Evolutionary conservation across 30 jellyfish, hydroid and myxozoan species (phyloP).

Genomic region (Turritopsis dohrnii): DNA sequence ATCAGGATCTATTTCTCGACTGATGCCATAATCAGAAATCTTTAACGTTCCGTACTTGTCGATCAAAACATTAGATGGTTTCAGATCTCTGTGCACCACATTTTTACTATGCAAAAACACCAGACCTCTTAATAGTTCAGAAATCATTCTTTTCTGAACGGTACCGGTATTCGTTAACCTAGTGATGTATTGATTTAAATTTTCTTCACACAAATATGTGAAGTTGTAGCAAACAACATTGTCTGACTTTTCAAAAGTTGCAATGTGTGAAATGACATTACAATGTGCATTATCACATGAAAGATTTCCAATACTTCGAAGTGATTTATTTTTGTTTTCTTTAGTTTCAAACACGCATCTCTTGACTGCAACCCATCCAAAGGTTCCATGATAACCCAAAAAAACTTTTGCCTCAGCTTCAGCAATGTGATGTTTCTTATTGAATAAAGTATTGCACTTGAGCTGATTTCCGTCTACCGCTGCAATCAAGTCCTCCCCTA

Average conservation of each 20-base stretch:
- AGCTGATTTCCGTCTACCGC: neutral
- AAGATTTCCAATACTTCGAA: neutral
- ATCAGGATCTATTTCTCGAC: neutral
- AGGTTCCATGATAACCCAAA: neutral
- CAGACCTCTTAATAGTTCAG: neutral
- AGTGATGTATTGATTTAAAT: neutral
- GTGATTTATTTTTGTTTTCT: neutral
- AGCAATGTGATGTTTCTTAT: neutral
- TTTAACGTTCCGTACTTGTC: neutral
- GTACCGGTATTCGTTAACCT: neutral
- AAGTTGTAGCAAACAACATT: neutral
- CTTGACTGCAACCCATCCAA: neutral
- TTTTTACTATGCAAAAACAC: neutral
- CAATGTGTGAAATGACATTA: neutral
- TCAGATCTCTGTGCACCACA: neutral
- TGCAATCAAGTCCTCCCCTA: neutral
- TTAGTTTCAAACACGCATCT: neutral
- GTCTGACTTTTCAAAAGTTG: neutral
- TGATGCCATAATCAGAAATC: neutral
- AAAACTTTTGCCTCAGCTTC: neutral
- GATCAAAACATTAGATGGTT: neutral
- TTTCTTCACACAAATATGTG: neutral
- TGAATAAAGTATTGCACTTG: neutral
- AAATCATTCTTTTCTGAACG: neutral
- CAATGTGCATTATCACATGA: neutral